A percentile compares a stretch with the other conserved stretches of the same genome.
Conservation (phyloP, 2,888 invertebrate species). For the Parapristionchus giblindavisi region DNA sequence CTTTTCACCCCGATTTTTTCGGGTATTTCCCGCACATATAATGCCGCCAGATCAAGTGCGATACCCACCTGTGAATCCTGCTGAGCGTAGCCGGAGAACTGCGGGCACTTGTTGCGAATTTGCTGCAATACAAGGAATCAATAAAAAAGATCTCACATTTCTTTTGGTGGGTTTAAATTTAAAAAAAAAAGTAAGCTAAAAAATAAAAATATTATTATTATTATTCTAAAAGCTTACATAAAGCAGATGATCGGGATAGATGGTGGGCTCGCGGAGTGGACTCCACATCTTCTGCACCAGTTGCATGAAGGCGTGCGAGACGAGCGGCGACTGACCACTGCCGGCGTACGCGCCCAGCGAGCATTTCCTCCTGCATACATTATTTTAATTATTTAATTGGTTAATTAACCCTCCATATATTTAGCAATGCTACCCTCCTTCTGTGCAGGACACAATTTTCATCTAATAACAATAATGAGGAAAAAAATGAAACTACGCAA, state of each 20-base stretch:
- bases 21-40: no score
- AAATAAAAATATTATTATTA: not conserved
- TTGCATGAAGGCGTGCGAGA: conserved; percentile 39
- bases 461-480: no score
- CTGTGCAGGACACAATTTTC: no score
- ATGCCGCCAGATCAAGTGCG: no score
- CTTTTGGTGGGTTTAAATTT: not conserved
- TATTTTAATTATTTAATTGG: not conserved
- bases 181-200: not conserved
- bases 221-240: no score
- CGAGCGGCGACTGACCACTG: conserved; percentile 3
- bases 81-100: conserved; percentile 94
- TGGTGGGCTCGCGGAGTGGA: conserved; percentile 31
- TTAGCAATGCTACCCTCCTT: no score
- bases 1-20: no score
- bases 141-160: not conserved
- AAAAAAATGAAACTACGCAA: no score
- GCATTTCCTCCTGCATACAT: conserved; percentile 18
- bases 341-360: conserved; percentile 27
- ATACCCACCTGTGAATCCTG: conserved; percentile 74
- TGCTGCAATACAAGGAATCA: conserved; percentile 43
- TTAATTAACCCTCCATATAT: no score
- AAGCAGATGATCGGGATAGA: conserved; percentile 41
- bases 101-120: conserved; percentile 78
- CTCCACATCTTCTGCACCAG: conserved; percentile 47